Evolutionary conservation across 2,888 invertebrate genomes (phyloP).

Genomic region (Tipula confusa): DNA sequence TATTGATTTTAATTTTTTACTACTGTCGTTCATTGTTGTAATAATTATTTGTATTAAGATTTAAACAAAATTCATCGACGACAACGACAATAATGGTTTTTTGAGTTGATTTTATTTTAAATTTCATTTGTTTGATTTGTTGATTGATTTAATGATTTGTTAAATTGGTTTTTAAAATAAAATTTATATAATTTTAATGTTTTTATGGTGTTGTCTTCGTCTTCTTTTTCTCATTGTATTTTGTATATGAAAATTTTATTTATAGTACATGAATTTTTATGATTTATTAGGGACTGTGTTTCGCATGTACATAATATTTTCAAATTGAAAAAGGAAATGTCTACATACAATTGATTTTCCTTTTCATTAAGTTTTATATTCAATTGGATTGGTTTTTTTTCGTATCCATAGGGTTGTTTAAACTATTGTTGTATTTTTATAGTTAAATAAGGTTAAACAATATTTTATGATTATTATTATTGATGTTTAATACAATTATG

Average conservation of each 20-base stretch:
- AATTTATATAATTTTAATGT: not conserved
- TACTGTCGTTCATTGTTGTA: not conserved
- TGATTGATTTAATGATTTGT: slow-evolving; percentile 20
- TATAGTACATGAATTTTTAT: not conserved
- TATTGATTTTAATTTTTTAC: not conserved
- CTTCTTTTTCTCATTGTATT: not conserved
- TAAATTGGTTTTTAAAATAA: not conserved
- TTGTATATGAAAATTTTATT: too few species aligned
- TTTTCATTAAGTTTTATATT: not conserved
- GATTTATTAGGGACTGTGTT: slow-evolving; percentile 1
- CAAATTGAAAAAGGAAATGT: not conserved
- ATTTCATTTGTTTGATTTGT: not conserved
- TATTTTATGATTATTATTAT: not conserved
- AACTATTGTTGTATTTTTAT: not conserved
- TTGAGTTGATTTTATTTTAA: too few species aligned
- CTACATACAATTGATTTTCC: not conserved
- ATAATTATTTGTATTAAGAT: slow-evolving; percentile 14
- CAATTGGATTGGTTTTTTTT: not conserved
- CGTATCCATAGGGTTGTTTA: not conserved
- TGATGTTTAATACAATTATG: not conserved
- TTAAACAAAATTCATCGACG: not conserved
- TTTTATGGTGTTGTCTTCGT: not conserved
- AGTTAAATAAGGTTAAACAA: not conserved
- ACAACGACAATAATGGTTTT: not conserved
- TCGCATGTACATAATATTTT: not conserved